phyloP scores from a whole-genome alignment of 1,140 invertebrate genomes.

The Drosophila littoralis region DNA sequence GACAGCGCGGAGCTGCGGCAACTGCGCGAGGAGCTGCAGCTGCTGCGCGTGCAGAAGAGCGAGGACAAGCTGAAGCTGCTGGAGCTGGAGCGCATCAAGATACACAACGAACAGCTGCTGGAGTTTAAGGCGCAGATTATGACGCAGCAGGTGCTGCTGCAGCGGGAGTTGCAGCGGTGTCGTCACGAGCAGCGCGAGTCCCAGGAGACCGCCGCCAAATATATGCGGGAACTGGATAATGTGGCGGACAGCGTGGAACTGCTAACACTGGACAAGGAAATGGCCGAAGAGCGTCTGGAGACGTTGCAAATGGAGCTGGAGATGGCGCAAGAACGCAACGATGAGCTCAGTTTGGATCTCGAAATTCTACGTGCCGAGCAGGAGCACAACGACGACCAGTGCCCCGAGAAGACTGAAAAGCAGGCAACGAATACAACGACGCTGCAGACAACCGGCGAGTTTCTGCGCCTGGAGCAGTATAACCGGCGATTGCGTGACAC shows the following conservation, averaged over 20 bases:
- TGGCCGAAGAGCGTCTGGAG: constrained; percentile 99
- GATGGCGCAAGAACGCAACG: constrained; percentile 93
- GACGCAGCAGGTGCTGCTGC: constrained; percentile 94
- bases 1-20: constrained; percentile 90
- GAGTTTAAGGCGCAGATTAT: constrained; percentile 97
- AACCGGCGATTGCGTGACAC: constrained; percentile 96
- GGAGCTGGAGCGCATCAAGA: constrained; percentile 93
- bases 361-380: constrained; percentile 96
- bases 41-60: constrained; percentile 91
- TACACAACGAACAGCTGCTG: constrained; percentile 94
- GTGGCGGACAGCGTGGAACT: constrained; percentile 97
- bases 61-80: constrained; percentile 95
- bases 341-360: constrained; percentile 95
- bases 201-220: constrained; percentile 90
- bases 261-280: constrained; percentile 98
- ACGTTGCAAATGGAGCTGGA: constrained; percentile 95
- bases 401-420: constrained; percentile 58
- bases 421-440: constrained; percentile 20
- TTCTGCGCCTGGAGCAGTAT: constrained; percentile 97
- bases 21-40: constrained; percentile 95
- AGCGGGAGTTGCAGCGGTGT: constrained; percentile 93
- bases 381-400: constrained; percentile 74
- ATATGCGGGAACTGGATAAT: constrained; percentile 96
- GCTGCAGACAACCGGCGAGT: constrained; percentile 89
- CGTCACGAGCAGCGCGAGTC: constrained; percentile 94